Evolutionary conservation across 2,888 invertebrate genomes (phyloP), one percentile per base, ranked within the genome.

Genomic region (Auanema sp.): DNA sequence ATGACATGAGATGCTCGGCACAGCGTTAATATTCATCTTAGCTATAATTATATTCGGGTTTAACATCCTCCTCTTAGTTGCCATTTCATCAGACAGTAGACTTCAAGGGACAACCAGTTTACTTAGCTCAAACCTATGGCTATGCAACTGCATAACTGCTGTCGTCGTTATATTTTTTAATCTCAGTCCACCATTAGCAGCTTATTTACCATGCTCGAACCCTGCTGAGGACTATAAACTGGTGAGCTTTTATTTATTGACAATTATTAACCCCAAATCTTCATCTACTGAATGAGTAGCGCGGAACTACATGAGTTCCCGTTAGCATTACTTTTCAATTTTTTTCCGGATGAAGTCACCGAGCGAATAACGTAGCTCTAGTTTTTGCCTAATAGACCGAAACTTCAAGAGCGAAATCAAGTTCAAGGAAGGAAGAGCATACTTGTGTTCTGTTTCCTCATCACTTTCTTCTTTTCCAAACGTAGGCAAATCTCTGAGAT

Each of bases 161-260:
- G 70, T 71, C 12, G 71, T 74, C 56, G 69, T 71, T 12, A 71
- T 74, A 25, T 74, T 74, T 65, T 74, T 71, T 60, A 64, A 66
- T 2, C 64, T 73, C n/a, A 68, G 65, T 24, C 71, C 68, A 18
- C 33, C 33, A 33, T 21, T 21, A 18, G 16, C 47, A 16, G 16
- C 47, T 10, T 21, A 18, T 6, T 18, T 21, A 18, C 47, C 47
- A 18, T 47, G 47, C 21, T 16, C 47, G 21, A 47, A 16, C 21
- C 6, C 47, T 21, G 47, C 16, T 21, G 47, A 47, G 16, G 21
- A 21, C 47, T 47, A 47, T 47, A 16, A 47, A 47, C 47, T 47
- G 47, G 47, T 47, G 3, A 47, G 47, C 47, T 21, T 21, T 47
- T 47, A 47, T 10, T 21, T 47, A 47, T 21, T 47, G 47, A 21